These are phyloP conservation scores for Mus spicilegus DNA, from an alignment of 2,113 vertebrate genomes.

Conservation along the genomic window DNA sequence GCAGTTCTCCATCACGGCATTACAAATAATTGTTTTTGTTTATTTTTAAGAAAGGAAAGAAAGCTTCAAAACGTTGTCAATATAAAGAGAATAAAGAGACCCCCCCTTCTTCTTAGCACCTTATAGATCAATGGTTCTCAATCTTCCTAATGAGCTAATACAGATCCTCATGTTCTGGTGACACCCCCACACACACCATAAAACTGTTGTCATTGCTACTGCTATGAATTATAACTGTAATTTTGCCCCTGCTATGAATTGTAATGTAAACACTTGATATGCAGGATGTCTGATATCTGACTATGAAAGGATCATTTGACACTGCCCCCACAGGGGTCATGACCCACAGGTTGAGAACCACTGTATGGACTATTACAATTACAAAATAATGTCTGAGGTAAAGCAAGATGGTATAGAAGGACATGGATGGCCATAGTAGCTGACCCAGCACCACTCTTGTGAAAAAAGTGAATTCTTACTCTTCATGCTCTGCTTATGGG, in stretches of 20 bases:
- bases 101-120: not conserved
- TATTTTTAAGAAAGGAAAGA: not conserved
- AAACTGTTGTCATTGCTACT: not conserved
- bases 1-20: not conserved
- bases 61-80: not conserved
- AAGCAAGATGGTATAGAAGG: constrained; percentile 8
- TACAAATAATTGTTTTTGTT: not conserved
- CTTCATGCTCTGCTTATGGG: not conserved
- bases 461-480: not conserved
- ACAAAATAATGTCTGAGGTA: not conserved
- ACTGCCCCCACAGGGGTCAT: rapidly evolving
- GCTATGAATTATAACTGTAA: not conserved
- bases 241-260: not conserved
- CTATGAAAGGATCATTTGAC: not conserved
- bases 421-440: not conserved
- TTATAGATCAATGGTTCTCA: not conserved
- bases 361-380: not conserved
- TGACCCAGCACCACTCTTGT: not conserved
- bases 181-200: not conserved
- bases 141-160: not conserved
- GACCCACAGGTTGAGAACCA: not conserved
- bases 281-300: too few species aligned
- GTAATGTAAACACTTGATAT: not conserved
- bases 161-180: not conserved
- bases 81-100: constrained; percentile 7